Percentiles rank a stretch among this genome's conserved stretches.
Conservation (phyloP, 92 coral and sea anemone genomes). For the Muricea muricata region DNA sequence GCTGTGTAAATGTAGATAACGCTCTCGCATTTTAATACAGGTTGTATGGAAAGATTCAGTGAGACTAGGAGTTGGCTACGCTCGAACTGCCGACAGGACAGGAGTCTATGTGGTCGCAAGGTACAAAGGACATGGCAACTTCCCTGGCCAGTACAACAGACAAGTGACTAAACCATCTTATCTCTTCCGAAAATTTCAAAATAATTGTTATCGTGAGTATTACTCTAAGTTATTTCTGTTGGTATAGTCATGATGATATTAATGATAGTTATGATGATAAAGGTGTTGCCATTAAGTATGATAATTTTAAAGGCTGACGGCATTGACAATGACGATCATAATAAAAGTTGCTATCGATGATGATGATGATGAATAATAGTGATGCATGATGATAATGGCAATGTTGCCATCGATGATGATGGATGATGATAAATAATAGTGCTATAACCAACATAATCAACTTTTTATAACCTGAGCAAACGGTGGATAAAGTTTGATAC, state of each 20-base stretch:
- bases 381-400: too few relatives aligned
- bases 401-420: too few relatives aligned
- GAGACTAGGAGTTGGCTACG: conserved; percentile 36
- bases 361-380: too few relatives aligned
- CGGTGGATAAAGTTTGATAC: too few relatives aligned
- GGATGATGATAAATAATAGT: too few relatives aligned
- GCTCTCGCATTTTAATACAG: neutral
- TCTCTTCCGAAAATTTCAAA: conserved; percentile 7
- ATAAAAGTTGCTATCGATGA: too few relatives aligned
- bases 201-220: conserved; percentile 22
- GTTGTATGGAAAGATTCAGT: conserved; percentile 32
- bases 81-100: conserved; percentile 30
- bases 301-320: too few relatives aligned
- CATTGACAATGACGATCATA: too few relatives aligned
- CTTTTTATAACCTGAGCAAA: too few relatives aligned
- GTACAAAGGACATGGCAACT: conserved; percentile 24
- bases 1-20: too few relatives aligned
- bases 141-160: neutral
- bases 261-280: neutral
- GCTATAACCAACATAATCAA: too few relatives aligned
- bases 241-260: neutral
- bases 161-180: conserved; percentile 23
- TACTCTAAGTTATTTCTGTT: neutral
- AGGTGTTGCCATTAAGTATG: too few relatives aligned
- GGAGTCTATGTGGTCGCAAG: conserved; percentile 22